These are phyloP conservation scores for Drosophila takahashii DNA, from an alignment of 1,140 invertebrate genomes.

Conservation along the genomic window DNA sequence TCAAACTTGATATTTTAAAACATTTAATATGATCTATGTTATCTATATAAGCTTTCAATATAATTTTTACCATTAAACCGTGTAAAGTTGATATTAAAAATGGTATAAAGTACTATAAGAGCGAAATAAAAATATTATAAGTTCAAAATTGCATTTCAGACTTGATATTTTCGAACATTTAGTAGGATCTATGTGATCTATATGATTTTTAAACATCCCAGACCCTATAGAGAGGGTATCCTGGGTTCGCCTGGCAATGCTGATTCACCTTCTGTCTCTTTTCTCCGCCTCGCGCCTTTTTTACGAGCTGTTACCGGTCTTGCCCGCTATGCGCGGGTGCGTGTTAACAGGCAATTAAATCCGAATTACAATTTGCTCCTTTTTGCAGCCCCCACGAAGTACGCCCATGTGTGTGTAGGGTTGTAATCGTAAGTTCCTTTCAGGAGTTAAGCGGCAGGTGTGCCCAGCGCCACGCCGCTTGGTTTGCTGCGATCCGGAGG, in stretches of 20 bases:
- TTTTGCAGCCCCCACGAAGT: slow-evolving; percentile 42
- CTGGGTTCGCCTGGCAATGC: slow-evolving; percentile 1
- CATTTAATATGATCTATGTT: too few relatives aligned
- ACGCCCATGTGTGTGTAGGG: slow-evolving; percentile 1
- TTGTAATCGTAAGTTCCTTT: slow-evolving; percentile 25
- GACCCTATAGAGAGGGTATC: slow-evolving; percentile 8
- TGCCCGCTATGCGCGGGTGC: slow-evolving; percentile 75
- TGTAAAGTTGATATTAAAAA: too few relatives aligned
- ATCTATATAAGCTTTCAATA: too few relatives aligned
- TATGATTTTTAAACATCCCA: background rate
- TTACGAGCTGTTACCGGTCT: slow-evolving; percentile 75
- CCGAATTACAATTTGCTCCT: slow-evolving; percentile 79
- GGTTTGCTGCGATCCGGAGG: slow-evolving; percentile 57
- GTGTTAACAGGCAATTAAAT: slow-evolving; percentile 83
- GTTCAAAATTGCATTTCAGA: too few relatives aligned
- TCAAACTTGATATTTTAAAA: too few relatives aligned
- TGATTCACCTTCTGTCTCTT: background rate
- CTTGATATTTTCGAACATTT: too few relatives aligned
- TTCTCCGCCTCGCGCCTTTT: slow-evolving; percentile 47
- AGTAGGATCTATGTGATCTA: too few relatives aligned
- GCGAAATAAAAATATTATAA: too few relatives aligned
- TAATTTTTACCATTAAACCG: too few relatives aligned
- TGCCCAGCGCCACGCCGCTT: slow-evolving; percentile 54
- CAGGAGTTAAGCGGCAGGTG: slow-evolving; percentile 69
- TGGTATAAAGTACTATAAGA: too few relatives aligned